phyloP scores from a whole-genome alignment of 2,888 invertebrate genomes.

The Parelbella ahira region DNA sequence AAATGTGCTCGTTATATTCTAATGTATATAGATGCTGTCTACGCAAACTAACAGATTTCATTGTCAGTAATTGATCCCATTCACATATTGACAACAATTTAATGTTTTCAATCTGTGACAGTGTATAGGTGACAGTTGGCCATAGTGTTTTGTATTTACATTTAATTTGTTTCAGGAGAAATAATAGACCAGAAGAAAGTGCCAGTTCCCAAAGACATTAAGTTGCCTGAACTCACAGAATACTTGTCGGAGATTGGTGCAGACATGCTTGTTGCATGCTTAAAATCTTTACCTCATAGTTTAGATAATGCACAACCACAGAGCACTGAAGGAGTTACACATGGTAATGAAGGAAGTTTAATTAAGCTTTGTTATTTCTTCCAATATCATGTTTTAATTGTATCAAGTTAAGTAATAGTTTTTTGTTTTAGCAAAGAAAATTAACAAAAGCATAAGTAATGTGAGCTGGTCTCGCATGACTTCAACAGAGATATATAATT shows the following conservation, averaged over 20 bases:
- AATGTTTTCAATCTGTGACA: too few relatives aligned
- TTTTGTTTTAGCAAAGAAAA: slow-evolving; percentile 85
- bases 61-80: too few relatives aligned
- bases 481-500: slow-evolving; percentile 84
- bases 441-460: slow-evolving; percentile 80
- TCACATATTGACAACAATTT: too few relatives aligned
- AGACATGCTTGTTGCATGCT: slow-evolving; percentile 81
- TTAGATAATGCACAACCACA: slow-evolving; percentile 82
- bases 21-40: too few relatives aligned
- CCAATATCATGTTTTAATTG: too few relatives aligned
- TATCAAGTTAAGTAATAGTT: too few relatives aligned
- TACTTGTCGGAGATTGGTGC: slow-evolving; percentile 86
- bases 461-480: slow-evolving; percentile 85
- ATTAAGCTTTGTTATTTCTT: too few relatives aligned
- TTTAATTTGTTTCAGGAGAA: slow-evolving; percentile 62
- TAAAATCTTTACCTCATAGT: slow-evolving; percentile 81
- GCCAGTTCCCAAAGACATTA: slow-evolving; percentile 77
- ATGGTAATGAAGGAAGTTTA: too few relatives aligned
- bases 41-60: too few relatives aligned
- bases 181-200: slow-evolving; percentile 82
- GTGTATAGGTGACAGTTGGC: too few relatives aligned
- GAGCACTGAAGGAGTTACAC: slow-evolving; percentile 80
- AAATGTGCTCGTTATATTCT: too few relatives aligned
- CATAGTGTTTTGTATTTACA: slow-evolving; percentile 11
- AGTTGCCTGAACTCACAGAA: slow-evolving; percentile 83